Evolutionary conservation across 2,797 vertebrate species (phyloP).

Genomic region (Pempheris klunzingeri): DNA sequence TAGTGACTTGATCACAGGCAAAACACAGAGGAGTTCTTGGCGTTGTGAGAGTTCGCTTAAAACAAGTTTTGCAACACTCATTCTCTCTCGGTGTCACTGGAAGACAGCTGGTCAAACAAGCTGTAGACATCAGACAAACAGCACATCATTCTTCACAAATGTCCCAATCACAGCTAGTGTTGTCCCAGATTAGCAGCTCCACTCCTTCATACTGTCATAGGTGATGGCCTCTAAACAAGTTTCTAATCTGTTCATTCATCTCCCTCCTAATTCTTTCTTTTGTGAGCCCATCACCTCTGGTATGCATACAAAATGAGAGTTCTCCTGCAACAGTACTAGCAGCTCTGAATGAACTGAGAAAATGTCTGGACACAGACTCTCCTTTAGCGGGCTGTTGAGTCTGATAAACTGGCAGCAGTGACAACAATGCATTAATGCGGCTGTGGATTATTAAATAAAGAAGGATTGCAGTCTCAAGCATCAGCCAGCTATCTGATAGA

Average conservation of each 20-base stretch:
- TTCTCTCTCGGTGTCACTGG: constrained; percentile 47
- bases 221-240: constrained; percentile 38
- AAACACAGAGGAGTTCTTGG: constrained; percentile 10
- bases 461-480: constrained; percentile 28
- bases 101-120: constrained; percentile 75
- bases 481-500: constrained; percentile 26
- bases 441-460: constrained; percentile 52
- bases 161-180: constrained; percentile 33
- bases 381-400: constrained; percentile 29
- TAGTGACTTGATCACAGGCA: background rate
- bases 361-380: constrained; percentile 38
- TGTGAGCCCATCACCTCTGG: constrained; percentile 12
- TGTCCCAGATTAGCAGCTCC: constrained; percentile 17
- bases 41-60: constrained; percentile 17
- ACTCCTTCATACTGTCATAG: constrained; percentile 23
- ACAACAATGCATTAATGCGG: constrained; percentile 45
- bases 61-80: constrained; percentile 51
- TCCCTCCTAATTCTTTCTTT: constrained; percentile 33
- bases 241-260: constrained; percentile 54
- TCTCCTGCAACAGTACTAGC: constrained; percentile 17
- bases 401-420: constrained; percentile 40
- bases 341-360: constrained; percentile 35
- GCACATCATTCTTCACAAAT: constrained; percentile 48
- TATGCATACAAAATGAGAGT: constrained; percentile 28
- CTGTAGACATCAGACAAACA: constrained; percentile 50